Evolutionary conservation across 2,113 vertebrate species (phyloP), one percentile per base, ranked within the genome.

Genomic region (Xenotilapia leptura): DNA sequence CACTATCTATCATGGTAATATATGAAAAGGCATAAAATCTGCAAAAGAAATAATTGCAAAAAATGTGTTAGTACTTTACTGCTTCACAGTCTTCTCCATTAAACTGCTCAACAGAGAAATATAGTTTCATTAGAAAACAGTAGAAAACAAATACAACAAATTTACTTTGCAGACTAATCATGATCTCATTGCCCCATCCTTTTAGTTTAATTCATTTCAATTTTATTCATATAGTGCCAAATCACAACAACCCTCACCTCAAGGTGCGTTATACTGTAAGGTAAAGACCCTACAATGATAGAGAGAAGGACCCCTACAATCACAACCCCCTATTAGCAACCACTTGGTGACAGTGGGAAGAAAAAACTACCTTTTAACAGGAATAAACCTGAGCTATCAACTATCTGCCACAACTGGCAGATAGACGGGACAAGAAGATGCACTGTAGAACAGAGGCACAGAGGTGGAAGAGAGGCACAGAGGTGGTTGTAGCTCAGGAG

Each of bases 381-480:
- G 31, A 62, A 62, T 11, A 36, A 62, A 36, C 15, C 2, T 11
- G 28, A 62, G 5, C 58, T 33, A 62, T 60, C 56, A 33, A 10
- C 28, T 60, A 6, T 2, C 58, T 62, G 58, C 28, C 58, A 62
- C 58, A 62, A 62, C 31, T n/a, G 17, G 0, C 26, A 28, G 4
- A 28, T 28, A 62, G 31, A 62, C 4, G 0, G 17, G 58, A 7
- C 31, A 62, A n/a, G 31, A 62, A 62, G 58, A 62, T 62, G 15
- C 1, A 6, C 58, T 62, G 28, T 11, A 33, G 58, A 62, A 33
- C 15, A 0, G 26, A 31, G 56, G 56, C 5, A 0, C 5, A 58
- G 14, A 28, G 5, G 56, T 31, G 56, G 26, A n/a, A n/a, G n/a
- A 0, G 26, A 31, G 56, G 56, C 5, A 0, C 5, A 58, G 14